These are phyloP conservation scores for Sebastes schlegelii DNA, from an alignment of 2,113 vertebrate species.

Conservation along the genomic window DNA sequence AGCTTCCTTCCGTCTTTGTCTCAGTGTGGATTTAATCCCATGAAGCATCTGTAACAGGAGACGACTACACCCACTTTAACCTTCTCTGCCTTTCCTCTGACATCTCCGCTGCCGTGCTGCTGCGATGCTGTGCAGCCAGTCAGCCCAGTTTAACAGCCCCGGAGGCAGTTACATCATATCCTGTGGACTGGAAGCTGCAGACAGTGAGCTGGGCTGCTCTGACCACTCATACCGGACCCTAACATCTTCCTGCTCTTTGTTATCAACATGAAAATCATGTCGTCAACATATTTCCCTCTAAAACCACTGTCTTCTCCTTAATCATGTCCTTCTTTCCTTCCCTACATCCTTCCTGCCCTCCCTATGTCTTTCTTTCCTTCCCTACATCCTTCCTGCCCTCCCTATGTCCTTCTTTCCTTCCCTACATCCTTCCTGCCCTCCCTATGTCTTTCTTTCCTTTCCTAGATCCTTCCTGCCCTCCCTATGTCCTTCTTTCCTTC, in stretches of 20 bases:
- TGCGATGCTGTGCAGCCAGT: background rate
- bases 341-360: background rate
- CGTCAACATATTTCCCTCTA: background rate
- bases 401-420: no score
- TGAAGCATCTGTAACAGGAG: background rate
- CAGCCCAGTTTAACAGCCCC: background rate
- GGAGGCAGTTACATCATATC: constrained; percentile 27
- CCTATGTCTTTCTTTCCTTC: background rate
- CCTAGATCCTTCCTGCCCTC: no score
- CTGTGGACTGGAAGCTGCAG: constrained; percentile 21
- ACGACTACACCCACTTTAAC: background rate
- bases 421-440: background rate
- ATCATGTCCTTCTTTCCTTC: background rate
- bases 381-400: no score
- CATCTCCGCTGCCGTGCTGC: background rate
- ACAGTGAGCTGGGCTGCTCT: background rate
- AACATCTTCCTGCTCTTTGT: background rate
- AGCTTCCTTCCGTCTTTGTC: background rate
- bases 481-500: no score
- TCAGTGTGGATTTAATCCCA: constrained; percentile 4
- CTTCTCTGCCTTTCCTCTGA: constrained; percentile 4
- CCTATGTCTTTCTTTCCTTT: background rate
- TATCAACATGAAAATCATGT: background rate
- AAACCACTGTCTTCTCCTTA: background rate
- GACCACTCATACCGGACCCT: background rate